A percentile compares a stretch with the other conserved stretches of the same genome.
phyloP scores from a whole-genome alignment of 2,113 vertebrate species.

The Globicephala melas region DNA sequence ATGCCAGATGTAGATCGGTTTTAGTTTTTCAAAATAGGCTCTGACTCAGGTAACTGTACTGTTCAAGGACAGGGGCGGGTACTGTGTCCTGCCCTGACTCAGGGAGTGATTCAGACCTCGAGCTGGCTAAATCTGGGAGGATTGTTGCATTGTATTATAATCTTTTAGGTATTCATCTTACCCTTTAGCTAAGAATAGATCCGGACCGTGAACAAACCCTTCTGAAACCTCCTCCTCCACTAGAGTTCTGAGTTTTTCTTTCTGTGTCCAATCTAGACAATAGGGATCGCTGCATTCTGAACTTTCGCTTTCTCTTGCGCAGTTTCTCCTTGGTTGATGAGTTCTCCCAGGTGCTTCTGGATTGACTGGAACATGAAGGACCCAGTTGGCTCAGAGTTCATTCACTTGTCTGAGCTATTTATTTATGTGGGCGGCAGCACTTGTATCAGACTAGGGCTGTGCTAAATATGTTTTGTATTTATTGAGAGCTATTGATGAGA shows the following conservation, averaged over 20 bases:
- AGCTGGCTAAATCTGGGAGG: conserved; percentile 40
- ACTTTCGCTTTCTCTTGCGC: not conserved
- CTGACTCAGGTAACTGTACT: conserved; percentile 61
- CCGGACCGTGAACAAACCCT: conserved; percentile 17
- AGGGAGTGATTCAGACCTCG: conserved; percentile 57
- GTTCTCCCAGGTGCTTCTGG: not conserved
- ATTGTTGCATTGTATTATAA: conserved; percentile 21
- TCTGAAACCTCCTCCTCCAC: not conserved
- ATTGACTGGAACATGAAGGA: not conserved
- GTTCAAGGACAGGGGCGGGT: conserved; percentile 18
- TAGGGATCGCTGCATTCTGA: not conserved
- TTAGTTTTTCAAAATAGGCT: conserved; percentile 66
- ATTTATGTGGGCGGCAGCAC: not conserved
- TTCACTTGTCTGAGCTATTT: conserved; percentile 18
- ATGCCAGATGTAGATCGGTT: conserved; percentile 55
- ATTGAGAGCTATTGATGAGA: not conserved
- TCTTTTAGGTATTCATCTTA: conserved; percentile 48
- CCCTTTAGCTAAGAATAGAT: conserved; percentile 59
- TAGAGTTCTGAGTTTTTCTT: not conserved
- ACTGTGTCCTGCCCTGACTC: conserved; percentile 50
- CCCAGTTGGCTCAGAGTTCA: not conserved
- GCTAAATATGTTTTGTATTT: not conserved
- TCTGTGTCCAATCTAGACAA: not conserved
- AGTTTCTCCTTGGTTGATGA: conserved; percentile 13
- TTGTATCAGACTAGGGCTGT: not conserved